These are phyloP conservation scores for Chlorops oryzae DNA, from an alignment of 1,140 invertebrate genomes.

Conservation along the genomic window DNA sequence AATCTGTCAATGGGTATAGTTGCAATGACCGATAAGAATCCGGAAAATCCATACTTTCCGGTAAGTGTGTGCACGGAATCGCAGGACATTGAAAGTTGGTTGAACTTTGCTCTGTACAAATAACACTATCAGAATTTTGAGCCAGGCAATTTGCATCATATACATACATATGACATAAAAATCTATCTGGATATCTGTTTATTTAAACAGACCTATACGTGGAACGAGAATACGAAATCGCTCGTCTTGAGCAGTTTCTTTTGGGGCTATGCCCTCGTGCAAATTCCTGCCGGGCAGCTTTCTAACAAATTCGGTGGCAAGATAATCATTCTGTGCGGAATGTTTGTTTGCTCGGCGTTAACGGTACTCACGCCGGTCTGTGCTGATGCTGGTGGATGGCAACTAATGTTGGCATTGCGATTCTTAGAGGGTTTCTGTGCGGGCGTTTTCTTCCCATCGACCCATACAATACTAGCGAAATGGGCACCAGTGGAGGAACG, in stretches of 20 bases:
- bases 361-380: constrained; percentile 45
- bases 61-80: constrained; percentile 37
- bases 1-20: constrained; percentile 62
- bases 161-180: too few relatives aligned
- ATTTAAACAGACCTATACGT: too few relatives aligned
- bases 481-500: constrained; percentile 60
- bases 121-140: too few relatives aligned
- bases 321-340: constrained; percentile 11
- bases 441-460: constrained; percentile 67
- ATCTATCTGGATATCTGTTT: too few relatives aligned
- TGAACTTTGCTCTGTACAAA: too few relatives aligned
- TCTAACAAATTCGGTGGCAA: constrained; percentile 57
- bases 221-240: constrained; percentile 4
- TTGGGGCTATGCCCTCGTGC: constrained; percentile 47
- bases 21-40: constrained; percentile 32
- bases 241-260: too few relatives aligned
- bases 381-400: constrained; percentile 49
- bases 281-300: constrained; percentile 59
- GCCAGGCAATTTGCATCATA: too few relatives aligned
- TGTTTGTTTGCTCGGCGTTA: constrained; percentile 30
- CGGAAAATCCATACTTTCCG: constrained; percentile 30
- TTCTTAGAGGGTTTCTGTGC: constrained; percentile 67
- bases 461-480: constrained; percentile 69
- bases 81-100: too few relatives aligned
- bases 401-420: constrained; percentile 51